Percentiles rank a stretch among this genome's conserved stretches.
Conservation (phyloP, 2,113 vertebrate genomes). For the Hoplias malabaricus region DNA sequence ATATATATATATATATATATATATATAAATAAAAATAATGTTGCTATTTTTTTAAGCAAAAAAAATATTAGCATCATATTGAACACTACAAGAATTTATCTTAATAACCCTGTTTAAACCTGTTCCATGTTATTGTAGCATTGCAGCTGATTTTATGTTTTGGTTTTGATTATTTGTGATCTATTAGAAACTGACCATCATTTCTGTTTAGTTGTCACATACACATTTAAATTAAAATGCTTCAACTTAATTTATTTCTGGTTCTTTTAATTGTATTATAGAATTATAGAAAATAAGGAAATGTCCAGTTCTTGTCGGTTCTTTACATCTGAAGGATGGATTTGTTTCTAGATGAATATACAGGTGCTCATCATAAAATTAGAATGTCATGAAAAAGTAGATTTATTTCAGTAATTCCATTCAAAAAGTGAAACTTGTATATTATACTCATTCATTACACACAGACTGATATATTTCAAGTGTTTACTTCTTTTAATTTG, state of each 20-base stretch:
- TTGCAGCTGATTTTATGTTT: slow-evolving; percentile 55
- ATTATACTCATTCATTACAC: no score
- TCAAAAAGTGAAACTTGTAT: no score
- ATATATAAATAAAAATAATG: slow-evolving; percentile 89
- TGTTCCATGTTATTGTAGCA: slow-evolving; percentile 62
- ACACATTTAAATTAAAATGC: slow-evolving; percentile 75
- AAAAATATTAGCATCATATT: slow-evolving; percentile 71
- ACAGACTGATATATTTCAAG: no score
- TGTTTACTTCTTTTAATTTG: no score
- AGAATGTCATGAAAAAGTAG: no score
- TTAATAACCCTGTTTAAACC: slow-evolving; percentile 61
- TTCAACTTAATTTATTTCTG: slow-evolving; percentile 54
- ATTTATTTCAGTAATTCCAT: no score
- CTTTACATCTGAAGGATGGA: no score
- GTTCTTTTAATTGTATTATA: neutral
- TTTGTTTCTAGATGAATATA: no score
- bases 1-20: slow-evolving; percentile 90
- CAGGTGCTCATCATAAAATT: no score
- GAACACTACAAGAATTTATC: slow-evolving; percentile 60
- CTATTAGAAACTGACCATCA: slow-evolving; percentile 61
- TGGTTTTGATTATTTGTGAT: slow-evolving; percentile 68
- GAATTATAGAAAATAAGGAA: no score
- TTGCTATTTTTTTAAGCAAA: slow-evolving; percentile 81
- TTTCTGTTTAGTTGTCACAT: slow-evolving; percentile 70
- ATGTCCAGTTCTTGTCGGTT: no score